phyloP scores from a whole-genome alignment of 2,888 invertebrate species.

The Leucophenga maculata region DNA sequence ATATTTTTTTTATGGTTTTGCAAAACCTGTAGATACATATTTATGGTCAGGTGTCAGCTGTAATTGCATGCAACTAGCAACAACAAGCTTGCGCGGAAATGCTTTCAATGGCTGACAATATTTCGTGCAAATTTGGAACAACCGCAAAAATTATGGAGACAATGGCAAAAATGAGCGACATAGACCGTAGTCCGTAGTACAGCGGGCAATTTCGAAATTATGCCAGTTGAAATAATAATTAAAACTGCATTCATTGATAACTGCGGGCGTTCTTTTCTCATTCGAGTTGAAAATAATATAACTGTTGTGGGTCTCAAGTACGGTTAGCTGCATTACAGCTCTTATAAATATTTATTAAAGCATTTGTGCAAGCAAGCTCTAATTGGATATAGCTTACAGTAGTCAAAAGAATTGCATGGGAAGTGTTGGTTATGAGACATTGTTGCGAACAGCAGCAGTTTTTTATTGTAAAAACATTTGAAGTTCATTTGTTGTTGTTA shows the following conservation, averaged over 20 bases:
- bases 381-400: background rate
- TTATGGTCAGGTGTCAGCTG: slow-evolving; percentile 12
- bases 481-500: background rate
- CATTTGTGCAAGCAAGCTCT: background rate
- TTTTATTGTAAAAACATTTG: background rate
- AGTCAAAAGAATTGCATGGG: background rate
- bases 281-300: no score
- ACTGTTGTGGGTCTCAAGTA: background rate
- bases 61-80: background rate
- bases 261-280: no score
- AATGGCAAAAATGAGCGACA: no score
- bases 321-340: background rate
- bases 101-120: no score
- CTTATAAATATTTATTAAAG: slow-evolving; percentile 3
- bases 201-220: no score
- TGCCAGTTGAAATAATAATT: no score
- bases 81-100: no score
- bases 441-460: background rate
- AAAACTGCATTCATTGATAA: no score
- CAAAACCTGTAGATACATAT: background rate
- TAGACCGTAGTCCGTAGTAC: no score
- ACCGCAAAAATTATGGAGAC: no score
- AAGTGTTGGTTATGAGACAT: background rate
- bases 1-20: slow-evolving; percentile 21
- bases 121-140: no score